These are phyloP conservation scores for Sarcophilus harrisii DNA, from an alignment of 2,797 vertebrate genomes.

Conservation along the genomic window DNA sequence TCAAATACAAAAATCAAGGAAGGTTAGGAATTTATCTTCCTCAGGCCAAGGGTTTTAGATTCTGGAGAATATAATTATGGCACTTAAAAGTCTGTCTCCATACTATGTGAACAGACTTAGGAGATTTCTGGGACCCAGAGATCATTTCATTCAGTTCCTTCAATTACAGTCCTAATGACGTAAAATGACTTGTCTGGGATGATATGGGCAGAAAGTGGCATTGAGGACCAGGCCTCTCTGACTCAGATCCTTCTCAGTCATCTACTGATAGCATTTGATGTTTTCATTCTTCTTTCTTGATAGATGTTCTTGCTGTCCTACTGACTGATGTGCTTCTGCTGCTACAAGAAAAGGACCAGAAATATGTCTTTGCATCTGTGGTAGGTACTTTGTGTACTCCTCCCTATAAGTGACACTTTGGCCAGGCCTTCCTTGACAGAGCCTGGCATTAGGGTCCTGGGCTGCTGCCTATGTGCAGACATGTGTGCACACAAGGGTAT, in stretches of 20 bases:
- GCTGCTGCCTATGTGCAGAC: neutral
- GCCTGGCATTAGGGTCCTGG: neutral
- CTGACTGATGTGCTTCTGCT: constrained; percentile 94
- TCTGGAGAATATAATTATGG: neutral
- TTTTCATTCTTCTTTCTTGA: neutral
- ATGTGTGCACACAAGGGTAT: neutral
- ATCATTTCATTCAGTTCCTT: neutral
- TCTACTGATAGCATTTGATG: neutral
- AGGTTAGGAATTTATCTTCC: neutral
- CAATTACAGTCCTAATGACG: neutral
- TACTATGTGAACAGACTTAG: neutral
- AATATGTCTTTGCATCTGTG: constrained; percentile 94
- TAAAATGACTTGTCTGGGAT: neutral
- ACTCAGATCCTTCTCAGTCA: neutral
- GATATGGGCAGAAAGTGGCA: neutral
- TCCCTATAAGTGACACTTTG: neutral
- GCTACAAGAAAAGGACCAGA: constrained; percentile 98
- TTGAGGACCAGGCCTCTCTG: no score
- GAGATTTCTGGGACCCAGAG: neutral
- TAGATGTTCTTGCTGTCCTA: constrained; percentile 95
- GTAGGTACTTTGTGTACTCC: constrained; percentile 84
- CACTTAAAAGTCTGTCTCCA: neutral
- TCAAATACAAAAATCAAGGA: neutral
- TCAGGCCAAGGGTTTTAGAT: neutral
- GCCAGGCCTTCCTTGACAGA: neutral